These are phyloP conservation scores for Darevskia mixta DNA, from an alignment of 2,797 vertebrate species.

Conservation along the genomic window DNA sequence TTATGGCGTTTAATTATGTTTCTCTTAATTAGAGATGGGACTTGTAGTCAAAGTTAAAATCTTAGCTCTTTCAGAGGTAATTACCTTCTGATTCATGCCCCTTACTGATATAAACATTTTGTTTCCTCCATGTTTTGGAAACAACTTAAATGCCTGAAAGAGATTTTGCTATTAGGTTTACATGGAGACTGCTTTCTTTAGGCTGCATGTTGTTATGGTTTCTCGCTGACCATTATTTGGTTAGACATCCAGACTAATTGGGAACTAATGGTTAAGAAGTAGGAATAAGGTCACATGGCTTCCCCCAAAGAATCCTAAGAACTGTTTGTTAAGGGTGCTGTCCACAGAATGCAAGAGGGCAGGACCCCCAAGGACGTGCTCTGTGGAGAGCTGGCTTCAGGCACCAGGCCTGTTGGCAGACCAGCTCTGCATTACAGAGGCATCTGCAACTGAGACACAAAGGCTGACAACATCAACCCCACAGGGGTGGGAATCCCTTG, in stretches of 20 bases:
- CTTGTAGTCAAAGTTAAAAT: not conserved
- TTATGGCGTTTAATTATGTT: slow-evolving; percentile 44
- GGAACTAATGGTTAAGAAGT: not conserved
- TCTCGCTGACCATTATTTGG: not conserved
- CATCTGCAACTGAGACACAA: too few species aligned
- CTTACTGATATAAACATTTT: not conserved
- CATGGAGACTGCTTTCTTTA: not conserved
- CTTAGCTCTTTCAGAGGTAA: slow-evolving; percentile 17
- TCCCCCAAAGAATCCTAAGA: too few species aligned
- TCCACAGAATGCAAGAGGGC: too few species aligned
- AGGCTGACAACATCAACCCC: too few species aligned
- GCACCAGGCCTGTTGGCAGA: too few species aligned
- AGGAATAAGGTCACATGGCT: too few species aligned
- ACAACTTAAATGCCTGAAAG: not conserved
- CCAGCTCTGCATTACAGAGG: too few species aligned
- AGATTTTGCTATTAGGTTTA: not conserved
- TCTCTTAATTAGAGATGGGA: slow-evolving; percentile 45
- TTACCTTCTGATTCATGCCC: slow-evolving; percentile 15
- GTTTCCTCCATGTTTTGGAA: not conserved
- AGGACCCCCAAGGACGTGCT: too few species aligned
- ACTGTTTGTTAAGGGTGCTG: too few species aligned
- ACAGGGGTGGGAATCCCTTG: too few species aligned
- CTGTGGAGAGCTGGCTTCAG: too few species aligned
- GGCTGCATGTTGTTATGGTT: not conserved
- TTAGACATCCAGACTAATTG: not conserved